Evolutionary conservation across 2,888 invertebrate genomes (phyloP).

Genomic region (Caenorhabditis sp.): DNA sequence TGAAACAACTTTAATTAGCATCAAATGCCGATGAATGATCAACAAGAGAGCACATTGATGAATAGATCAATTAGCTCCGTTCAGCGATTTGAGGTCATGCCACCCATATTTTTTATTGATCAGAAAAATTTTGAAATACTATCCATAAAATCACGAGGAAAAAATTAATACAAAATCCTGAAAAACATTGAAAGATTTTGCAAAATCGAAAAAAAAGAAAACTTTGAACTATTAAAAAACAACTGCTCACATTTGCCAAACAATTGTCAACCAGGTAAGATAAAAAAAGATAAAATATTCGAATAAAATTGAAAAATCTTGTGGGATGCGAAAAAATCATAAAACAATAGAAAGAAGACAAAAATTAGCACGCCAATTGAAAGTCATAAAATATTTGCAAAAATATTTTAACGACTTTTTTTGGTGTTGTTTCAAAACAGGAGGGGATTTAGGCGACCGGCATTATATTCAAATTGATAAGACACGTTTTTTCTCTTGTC

Average conservation of each 20-base stretch:
- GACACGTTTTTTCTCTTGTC: neutral
- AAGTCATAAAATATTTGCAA: slow-evolving; percentile 43
- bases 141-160: no score
- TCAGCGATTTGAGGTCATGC: no score
- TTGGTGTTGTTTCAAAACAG: neutral
- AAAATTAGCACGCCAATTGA: slow-evolving; percentile 43
- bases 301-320: neutral
- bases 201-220: neutral
- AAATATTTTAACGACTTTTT: slow-evolving; percentile 37
- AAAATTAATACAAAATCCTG: no score
- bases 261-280: no score
- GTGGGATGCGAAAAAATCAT: neutral
- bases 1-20: no score
- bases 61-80: no score
- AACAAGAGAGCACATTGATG: no score
- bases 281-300: neutral
- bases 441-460: neutral
- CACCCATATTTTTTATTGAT: no score
- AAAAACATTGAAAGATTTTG: no score
- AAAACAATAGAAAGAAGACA: neutral
- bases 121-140: no score
- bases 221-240: neutral
- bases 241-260: neutral
- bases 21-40: no score
- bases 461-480: neutral